Conservation (phyloP, 2,113 vertebrate genomes). For the Sapayoa aenigma region DNA sequence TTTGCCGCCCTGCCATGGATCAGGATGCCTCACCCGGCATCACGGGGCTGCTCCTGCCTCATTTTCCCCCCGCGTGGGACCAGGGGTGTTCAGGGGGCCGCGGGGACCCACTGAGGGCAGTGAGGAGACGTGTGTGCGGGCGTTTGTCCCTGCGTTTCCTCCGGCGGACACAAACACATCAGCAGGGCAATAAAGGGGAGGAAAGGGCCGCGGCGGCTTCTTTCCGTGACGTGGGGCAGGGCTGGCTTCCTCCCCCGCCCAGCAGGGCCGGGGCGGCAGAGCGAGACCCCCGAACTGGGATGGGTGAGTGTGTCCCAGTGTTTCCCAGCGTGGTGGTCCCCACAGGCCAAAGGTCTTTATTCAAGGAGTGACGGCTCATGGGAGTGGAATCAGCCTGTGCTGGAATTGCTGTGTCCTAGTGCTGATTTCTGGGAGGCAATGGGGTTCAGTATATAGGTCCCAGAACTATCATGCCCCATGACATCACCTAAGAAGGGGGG, state of each 20-base stretch:
- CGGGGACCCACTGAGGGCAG: not conserved
- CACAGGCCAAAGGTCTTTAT: not conserved
- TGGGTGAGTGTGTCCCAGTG: not conserved
- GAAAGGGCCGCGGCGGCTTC: conserved; percentile 9
- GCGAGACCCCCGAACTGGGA: not conserved
- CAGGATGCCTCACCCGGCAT: not conserved
- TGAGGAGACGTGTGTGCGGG: not conserved
- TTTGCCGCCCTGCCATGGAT: not conserved
- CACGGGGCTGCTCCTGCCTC: not conserved
- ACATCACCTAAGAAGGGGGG: not conserved
- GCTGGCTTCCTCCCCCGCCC: not conserved
- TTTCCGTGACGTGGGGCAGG: not conserved
- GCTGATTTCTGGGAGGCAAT: not conserved
- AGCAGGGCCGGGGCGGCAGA: not conserved
- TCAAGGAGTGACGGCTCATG: not conserved
- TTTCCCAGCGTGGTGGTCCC: not conserved
- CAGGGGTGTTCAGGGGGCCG: too few species aligned
- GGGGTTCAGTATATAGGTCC: not conserved
- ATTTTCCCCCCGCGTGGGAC: not conserved
- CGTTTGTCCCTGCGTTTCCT: conserved; percentile 17
- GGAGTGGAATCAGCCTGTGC: not conserved
- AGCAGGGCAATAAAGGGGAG: conserved; percentile 41
- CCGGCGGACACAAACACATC: conserved; percentile 8
- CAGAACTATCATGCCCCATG: not conserved
- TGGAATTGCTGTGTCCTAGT: not conserved